Evolutionary conservation across 1,140 invertebrate genomes (phyloP).

Genomic region (Drosophila kepulauana): DNA sequence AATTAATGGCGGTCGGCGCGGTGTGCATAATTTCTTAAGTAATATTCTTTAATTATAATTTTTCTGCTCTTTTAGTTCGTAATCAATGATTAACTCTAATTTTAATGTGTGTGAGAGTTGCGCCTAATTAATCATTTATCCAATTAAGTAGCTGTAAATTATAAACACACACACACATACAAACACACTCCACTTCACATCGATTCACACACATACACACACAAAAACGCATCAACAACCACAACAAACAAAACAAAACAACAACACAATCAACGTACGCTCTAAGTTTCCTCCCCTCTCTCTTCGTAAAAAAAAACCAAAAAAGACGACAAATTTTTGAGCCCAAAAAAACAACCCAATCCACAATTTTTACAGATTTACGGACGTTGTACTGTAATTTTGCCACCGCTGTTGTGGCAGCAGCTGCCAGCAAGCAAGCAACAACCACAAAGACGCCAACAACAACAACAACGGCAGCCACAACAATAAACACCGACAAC

Average conservation of each 20-base stretch:
- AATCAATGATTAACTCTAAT: conserved; percentile 43
- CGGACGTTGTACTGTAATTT: conserved; percentile 84
- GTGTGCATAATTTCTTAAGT: conserved; percentile 40
- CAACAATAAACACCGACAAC: conserved; percentile 22
- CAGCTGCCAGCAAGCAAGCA: conserved; percentile 65
- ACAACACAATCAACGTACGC: background rate
- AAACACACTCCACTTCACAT: background rate
- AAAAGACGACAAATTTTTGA: conserved; percentile 62
- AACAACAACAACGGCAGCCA: conserved; percentile 29
- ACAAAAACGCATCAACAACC: conserved; percentile 5
- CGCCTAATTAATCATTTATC: conserved; percentile 47
- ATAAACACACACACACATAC: conserved; percentile 11
- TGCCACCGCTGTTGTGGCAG: conserved; percentile 80
- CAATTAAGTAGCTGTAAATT: conserved; percentile 49
- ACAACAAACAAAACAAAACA: background rate
- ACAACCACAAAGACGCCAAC: conserved; percentile 49
- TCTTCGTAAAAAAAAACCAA: conserved; percentile 1
- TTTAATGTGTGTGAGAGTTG: conserved; percentile 51
- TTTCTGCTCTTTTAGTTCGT: conserved; percentile 27
- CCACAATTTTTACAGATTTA: conserved; percentile 84
- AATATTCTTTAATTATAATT: conserved; percentile 34
- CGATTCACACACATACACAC: conserved; percentile 1
- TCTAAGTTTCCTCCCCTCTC: background rate
- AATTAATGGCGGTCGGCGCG: conserved; percentile 51
- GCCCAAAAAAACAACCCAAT: conserved; percentile 65